Evolutionary conservation across 2,797 vertebrate genomes (phyloP).

Genomic region (Micrastur ruficollis): DNA sequence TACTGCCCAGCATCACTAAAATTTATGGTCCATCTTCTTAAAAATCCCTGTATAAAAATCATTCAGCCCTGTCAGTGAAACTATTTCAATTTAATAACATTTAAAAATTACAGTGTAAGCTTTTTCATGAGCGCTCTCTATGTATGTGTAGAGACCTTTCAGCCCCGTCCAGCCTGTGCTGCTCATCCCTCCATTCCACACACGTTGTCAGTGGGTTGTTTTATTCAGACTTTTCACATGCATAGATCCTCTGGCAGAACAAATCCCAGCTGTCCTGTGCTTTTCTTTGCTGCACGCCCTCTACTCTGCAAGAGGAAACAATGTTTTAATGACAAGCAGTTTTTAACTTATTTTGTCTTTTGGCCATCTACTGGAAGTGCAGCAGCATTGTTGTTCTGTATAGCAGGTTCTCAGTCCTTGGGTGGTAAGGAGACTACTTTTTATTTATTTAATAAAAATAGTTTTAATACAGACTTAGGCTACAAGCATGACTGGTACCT

Average conservation of each 20-base stretch:
- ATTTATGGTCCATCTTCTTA: neutral
- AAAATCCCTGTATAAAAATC: neutral
- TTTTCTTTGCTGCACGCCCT: fast-evolving
- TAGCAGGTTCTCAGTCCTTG: neutral
- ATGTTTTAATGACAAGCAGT: neutral
- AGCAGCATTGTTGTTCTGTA: neutral
- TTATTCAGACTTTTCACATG: neutral
- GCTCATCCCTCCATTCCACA: neutral
- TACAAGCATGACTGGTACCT: neutral
- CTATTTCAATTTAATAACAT: neutral
- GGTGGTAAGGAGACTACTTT: neutral
- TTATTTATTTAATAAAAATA: neutral
- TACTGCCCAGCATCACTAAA: neutral
- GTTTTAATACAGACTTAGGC: neutral
- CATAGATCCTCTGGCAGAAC: neutral
- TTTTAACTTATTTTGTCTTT: neutral
- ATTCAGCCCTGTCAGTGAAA: neutral
- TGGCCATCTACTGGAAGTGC: neutral
- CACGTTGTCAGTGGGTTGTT: neutral
- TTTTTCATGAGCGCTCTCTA: fast-evolving
- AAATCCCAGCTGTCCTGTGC: neutral
- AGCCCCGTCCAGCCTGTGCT: fast-evolving
- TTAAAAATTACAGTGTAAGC: neutral
- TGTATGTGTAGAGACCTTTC: fast-evolving
- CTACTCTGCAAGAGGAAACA: neutral